These are phyloP conservation scores for Conus betulinus DNA, from an alignment of 1,140 invertebrate species.

Conservation along the genomic window DNA sequence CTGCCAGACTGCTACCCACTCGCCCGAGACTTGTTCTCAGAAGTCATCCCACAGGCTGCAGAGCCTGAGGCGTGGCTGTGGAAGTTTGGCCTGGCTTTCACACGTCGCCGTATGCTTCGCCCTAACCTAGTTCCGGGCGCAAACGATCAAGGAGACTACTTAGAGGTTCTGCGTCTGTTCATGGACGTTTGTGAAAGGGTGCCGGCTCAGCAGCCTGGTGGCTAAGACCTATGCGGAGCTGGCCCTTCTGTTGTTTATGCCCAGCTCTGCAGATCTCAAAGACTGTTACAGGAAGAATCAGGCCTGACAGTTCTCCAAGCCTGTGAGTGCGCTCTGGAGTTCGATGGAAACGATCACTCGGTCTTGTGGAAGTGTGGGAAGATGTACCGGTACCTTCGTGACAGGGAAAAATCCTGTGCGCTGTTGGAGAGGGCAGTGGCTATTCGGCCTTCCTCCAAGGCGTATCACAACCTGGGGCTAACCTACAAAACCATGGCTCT, in stretches of 20 bases:
- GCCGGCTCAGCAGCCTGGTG: neutral
- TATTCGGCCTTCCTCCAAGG: neutral
- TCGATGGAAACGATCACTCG: neutral
- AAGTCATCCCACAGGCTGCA: neutral
- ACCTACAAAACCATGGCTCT: conserved; percentile 22
- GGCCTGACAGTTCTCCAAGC: neutral
- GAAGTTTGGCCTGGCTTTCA: conserved; percentile 26
- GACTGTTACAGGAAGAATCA: neutral
- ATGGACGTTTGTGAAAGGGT: neutral
- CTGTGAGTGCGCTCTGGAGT: neutral
- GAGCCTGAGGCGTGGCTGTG: conserved; percentile 12
- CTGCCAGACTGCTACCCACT: neutral
- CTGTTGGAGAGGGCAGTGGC: neutral
- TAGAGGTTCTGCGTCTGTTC: neutral
- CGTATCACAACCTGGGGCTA: conserved; percentile 12
- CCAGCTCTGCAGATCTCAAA: neutral
- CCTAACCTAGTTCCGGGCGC: neutral
- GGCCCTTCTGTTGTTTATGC: neutral
- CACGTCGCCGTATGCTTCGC: neutral
- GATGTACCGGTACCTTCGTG: neutral
- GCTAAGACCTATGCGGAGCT: conserved; percentile 22
- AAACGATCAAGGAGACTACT: neutral
- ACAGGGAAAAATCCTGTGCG: neutral
- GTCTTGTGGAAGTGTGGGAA: conserved; percentile 14
- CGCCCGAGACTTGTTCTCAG: neutral